Base-by-base conservation (phyloP, 92 coral and sea anemone genomes). In the Pocillopora meandrina region DNA sequence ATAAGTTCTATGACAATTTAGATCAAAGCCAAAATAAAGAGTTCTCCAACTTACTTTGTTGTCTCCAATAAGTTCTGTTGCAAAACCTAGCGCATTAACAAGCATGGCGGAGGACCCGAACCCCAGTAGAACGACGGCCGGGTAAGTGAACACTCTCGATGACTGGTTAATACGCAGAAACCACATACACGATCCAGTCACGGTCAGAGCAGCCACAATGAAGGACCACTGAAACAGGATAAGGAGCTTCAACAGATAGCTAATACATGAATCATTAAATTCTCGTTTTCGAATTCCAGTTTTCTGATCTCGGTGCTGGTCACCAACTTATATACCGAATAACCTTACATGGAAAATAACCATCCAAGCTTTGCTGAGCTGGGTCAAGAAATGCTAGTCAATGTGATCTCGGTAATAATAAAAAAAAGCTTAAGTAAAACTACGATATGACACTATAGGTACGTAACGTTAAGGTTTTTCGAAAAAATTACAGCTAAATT, bases 21-120 rank as follows among this genome's bases (percentile, higher is more conserved):
- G 49, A 42, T 3, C 3, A 42, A 3, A 35, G 34, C 10, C 17
- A 9, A 35, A 35, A 23, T 16, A 12, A 26, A 10, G 15, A 42
- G 59, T 58, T 14, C 31, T 49, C 49, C 33, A 16, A 57, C 85
- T 81, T 63, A 83, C 87, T 75, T 83, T 83, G 80, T 83, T 75
- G 55, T 42, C 31, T 83, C 87, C 87, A 65, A 83, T 83, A 17
- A 83, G 63, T 21, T 83, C 80, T 0, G 79, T 74, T 17, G 80
- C 36, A 12, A 83, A 83, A 49, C 49, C 35, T 0, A 20, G n/a
- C 3, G 81, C 72, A 62, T 47, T 83, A 7, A 83, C 74, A n/a
- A 55, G 35, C 80, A 73, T 73, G 64, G 87, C 80, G 72, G 87
- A 73, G 65, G 74, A 83, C 17, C 87, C 87, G 31, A 83, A 74